A percentile compares a stretch with the other conserved stretches of the same genome.
These are phyloP conservation scores for Aethes cnicana DNA, from an alignment of 2,888 invertebrate species.

Conservation along the genomic window DNA sequence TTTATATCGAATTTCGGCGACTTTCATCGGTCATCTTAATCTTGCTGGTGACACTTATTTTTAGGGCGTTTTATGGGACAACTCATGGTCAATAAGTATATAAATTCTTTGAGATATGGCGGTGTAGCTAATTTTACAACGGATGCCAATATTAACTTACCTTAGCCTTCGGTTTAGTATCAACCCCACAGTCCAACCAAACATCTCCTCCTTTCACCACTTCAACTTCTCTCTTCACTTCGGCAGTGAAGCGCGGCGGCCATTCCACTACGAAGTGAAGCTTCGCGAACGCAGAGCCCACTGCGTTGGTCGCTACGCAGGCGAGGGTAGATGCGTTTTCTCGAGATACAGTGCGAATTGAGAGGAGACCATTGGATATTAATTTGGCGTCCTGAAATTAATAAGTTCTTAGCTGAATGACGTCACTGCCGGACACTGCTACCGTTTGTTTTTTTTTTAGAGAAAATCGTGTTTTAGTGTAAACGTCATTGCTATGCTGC, in stretches of 20 bases:
- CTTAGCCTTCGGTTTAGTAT: constrained; percentile 64
- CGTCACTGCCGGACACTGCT: too few species aligned
- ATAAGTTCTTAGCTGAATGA: too few species aligned
- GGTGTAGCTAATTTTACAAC: too few species aligned
- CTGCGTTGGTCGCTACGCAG: constrained; percentile 83
- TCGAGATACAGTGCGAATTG: constrained; percentile 56
- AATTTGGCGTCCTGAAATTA: constrained; percentile 58
- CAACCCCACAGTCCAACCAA: constrained; percentile 61
- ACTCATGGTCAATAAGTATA: too few species aligned
- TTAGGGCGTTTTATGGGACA: too few species aligned
- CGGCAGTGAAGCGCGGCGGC: constrained; percentile 55
- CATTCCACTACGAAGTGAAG: constrained; percentile 81
- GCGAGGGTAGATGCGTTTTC: constrained; percentile 78
- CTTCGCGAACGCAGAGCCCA: constrained; percentile 76
- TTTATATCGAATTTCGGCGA: too few species aligned
- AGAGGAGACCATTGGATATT: constrained; percentile 49
- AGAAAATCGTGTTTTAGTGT: too few species aligned
- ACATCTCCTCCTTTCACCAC: constrained; percentile 52
- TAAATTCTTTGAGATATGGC: too few species aligned
- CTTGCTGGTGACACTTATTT: too few species aligned
- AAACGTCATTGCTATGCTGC: too few species aligned
- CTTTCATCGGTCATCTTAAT: too few species aligned
- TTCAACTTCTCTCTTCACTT: constrained; percentile 36
- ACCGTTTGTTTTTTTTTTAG: too few species aligned
- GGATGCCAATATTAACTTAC: constrained; percentile 43